Evolutionary conservation across 2,888 invertebrate species (phyloP).

Genomic region (Cosmopolites sordidus): DNA sequence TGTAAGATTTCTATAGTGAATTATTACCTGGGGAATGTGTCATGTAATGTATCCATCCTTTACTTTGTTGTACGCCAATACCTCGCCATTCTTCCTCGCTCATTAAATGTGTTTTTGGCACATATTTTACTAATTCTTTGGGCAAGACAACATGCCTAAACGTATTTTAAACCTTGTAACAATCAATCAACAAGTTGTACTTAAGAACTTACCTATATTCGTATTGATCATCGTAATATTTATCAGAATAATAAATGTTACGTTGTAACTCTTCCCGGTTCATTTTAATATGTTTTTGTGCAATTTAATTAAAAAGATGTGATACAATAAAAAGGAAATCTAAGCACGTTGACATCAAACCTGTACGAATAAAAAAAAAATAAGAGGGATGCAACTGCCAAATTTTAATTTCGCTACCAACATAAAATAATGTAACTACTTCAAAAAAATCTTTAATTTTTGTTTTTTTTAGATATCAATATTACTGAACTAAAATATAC

Average conservation of each 20-base stretch:
- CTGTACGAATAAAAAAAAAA: no score
- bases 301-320: no score
- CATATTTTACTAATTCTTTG: constrained; percentile 82
- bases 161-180: background rate
- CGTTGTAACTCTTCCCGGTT: constrained; percentile 49
- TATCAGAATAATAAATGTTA: constrained; percentile 89
- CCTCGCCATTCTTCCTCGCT: constrained; percentile 90
- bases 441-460: no score
- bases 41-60: constrained; percentile 99
- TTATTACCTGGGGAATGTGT: constrained; percentile 81
- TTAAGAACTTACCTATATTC: constrained; percentile 76
- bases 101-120: constrained; percentile 92
- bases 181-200: constrained; percentile 17
- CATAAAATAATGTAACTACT: no score
- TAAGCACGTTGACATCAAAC: no score
- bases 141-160: constrained; percentile 90
- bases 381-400: no score
- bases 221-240: constrained; percentile 85
- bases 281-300: constrained; percentile 29
- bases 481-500: no score
- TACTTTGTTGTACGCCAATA: constrained; percentile 93
- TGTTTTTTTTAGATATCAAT: no score
- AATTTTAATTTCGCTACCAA: no score
- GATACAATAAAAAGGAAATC: no score
- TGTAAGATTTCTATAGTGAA: background rate